A percentile compares a stretch with the other conserved stretches of the same genome.
Evolutionary conservation across 2,113 vertebrate species (phyloP).

Genomic region (Sigmodon hispidus): DNA sequence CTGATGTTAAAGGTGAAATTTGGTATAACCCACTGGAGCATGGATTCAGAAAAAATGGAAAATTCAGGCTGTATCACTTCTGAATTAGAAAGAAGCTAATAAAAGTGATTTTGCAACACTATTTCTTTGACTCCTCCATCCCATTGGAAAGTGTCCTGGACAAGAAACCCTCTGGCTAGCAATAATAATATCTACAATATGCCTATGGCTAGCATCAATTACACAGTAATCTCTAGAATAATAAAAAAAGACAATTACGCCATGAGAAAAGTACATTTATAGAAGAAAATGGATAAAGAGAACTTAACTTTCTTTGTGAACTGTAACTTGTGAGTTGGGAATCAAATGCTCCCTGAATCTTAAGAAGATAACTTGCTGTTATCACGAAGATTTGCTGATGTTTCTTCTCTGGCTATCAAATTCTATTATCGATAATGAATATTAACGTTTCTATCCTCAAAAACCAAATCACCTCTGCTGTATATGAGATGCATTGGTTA

Average conservation of each 20-base stretch:
- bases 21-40: conserved; percentile 72
- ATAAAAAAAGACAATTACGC: conserved; percentile 59
- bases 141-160: conserved; percentile 51
- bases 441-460: conserved; percentile 64
- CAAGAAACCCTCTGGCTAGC: conserved; percentile 55
- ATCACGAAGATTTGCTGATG: conserved; percentile 57
- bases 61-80: conserved; percentile 63
- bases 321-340: conserved; percentile 61
- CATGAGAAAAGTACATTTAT: conserved; percentile 64
- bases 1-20: conserved; percentile 77
- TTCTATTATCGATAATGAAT: conserved; percentile 66
- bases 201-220: conserved; percentile 69
- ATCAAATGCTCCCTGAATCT: conserved; percentile 52
- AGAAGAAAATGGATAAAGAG: conserved; percentile 45
- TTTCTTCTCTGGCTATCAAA: conserved; percentile 67
- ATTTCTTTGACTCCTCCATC: conserved; percentile 53
- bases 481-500: conserved; percentile 21
- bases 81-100: conserved; percentile 66
- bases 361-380: conserved; percentile 68
- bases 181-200: conserved; percentile 48
- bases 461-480: conserved; percentile 37
- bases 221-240: conserved; percentile 57
- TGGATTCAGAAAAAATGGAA: conserved; percentile 72
- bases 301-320: conserved; percentile 57
- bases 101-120: conserved; percentile 58